Conservation (phyloP, 2,888 invertebrate genomes). For the Amphipoea oculea region DNA sequence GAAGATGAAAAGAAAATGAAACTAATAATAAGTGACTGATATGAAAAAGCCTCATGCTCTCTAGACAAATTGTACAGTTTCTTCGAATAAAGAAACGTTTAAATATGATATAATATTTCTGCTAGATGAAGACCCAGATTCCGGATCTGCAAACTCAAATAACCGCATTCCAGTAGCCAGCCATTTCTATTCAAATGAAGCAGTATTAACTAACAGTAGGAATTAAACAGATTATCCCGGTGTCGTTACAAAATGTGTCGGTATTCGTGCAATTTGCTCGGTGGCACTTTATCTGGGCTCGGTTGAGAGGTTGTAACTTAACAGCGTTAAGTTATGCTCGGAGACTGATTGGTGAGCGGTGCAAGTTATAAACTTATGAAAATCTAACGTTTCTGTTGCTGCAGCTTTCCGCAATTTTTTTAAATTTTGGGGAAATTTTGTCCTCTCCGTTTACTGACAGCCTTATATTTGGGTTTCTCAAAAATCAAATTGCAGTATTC, state of each 20-base stretch:
- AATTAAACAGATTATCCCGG: constrained; percentile 45
- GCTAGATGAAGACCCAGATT: constrained; percentile 31
- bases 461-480: not conserved
- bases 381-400: not conserved
- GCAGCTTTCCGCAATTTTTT: not conserved
- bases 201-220: constrained; percentile 33
- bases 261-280: constrained; percentile 53
- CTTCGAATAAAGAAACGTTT: not conserved
- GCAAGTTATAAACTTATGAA: constrained; percentile 10
- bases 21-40: not conserved
- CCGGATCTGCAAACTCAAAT: constrained; percentile 35
- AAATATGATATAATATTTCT: not conserved
- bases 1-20: not conserved
- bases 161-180: constrained; percentile 45
- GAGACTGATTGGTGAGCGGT: constrained; percentile 49
- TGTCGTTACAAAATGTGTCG: constrained; percentile 54
- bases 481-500: not conserved
- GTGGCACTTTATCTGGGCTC: constrained; percentile 54
- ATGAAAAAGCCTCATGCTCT: not conserved
- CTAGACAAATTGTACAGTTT: not conserved
- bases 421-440: not conserved
- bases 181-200: constrained; percentile 47
- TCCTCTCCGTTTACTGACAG: not conserved
- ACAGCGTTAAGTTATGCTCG: constrained; percentile 56
- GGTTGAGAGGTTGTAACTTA: constrained; percentile 49